These are phyloP conservation scores for Schizaphis graminum DNA, from an alignment of 2,888 invertebrate genomes.

Conservation along the genomic window DNA sequence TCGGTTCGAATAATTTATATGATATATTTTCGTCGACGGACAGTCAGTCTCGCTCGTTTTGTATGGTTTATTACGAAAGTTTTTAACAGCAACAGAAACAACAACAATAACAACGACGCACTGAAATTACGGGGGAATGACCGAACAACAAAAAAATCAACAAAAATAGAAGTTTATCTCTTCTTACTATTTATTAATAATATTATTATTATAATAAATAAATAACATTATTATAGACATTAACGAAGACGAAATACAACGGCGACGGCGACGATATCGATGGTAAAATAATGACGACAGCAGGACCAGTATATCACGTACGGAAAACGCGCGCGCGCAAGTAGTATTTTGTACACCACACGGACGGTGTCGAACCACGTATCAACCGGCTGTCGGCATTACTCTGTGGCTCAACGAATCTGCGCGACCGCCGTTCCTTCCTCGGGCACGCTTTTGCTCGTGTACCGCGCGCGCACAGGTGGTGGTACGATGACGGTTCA, in stretches of 20 bases:
- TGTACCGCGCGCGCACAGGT: not conserved
- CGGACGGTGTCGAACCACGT: constrained; percentile 39
- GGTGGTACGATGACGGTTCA: constrained; percentile 20
- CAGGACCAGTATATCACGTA: constrained; percentile 38
- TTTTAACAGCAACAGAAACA: not conserved
- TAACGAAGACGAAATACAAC: not conserved
- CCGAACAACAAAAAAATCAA: constrained; percentile 26
- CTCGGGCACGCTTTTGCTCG: not conserved
- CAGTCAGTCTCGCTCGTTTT: not conserved
- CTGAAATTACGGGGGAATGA: constrained; percentile 3
- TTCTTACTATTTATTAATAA: constrained; percentile 22
- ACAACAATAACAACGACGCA: not conserved
- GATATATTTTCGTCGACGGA: not conserved
- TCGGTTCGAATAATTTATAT: not conserved
- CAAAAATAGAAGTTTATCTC: not conserved
- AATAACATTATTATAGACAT: not conserved
- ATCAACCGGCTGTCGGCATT: constrained; percentile 59
- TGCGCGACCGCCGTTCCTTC: constrained; percentile 13
- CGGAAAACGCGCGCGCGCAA: constrained; percentile 38
- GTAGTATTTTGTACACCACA: constrained; percentile 38
- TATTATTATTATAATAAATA: not conserved
- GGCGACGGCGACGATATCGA: not conserved
- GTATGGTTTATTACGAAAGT: not conserved
- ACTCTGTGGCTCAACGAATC: not conserved
- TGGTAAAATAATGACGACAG: not conserved